These are phyloP conservation scores for Anthopleura sola DNA, from an alignment of 64 coral and sea anemone species.

Conservation along the genomic window DNA sequence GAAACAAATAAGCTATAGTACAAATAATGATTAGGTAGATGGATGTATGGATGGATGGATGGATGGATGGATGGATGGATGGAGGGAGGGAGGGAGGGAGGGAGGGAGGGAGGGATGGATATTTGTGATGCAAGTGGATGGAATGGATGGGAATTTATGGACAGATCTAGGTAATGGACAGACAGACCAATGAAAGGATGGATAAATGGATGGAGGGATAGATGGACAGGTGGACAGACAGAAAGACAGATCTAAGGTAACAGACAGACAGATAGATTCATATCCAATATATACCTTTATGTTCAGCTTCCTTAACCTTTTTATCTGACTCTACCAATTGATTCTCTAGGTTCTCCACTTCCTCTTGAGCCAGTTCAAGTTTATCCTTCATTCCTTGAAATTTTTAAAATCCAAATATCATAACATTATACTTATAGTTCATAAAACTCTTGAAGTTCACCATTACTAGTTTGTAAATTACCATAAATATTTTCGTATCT, in stretches of 20 bases:
- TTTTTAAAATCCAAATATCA: background rate
- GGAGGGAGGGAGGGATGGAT: too few relatives aligned
- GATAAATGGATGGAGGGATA: background rate
- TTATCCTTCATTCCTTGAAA: conserved; percentile 43
- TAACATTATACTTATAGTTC: too few relatives aligned
- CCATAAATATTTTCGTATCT: too few relatives aligned
- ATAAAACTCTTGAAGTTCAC: too few relatives aligned
- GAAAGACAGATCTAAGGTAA: background rate
- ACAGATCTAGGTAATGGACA: too few relatives aligned
- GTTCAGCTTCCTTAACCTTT: conserved; percentile 61
- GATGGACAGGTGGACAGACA: background rate
- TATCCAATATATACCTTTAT: conserved; percentile 38
- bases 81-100: too few relatives aligned
- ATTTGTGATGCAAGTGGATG: background rate
- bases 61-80: too few relatives aligned
- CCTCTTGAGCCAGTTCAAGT: conserved; percentile 46
- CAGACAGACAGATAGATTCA: too few relatives aligned
- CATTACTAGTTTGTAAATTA: too few relatives aligned
- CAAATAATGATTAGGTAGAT: background rate
- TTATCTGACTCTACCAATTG: conserved; percentile 66
- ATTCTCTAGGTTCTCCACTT: conserved; percentile 68
- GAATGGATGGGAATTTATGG: too few relatives aligned
- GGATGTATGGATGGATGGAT: too few relatives aligned
- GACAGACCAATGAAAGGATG: background rate
- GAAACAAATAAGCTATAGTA: background rate